Conservation (phyloP, 1,140 invertebrate species). For the Diachasma alloeum region DNA sequence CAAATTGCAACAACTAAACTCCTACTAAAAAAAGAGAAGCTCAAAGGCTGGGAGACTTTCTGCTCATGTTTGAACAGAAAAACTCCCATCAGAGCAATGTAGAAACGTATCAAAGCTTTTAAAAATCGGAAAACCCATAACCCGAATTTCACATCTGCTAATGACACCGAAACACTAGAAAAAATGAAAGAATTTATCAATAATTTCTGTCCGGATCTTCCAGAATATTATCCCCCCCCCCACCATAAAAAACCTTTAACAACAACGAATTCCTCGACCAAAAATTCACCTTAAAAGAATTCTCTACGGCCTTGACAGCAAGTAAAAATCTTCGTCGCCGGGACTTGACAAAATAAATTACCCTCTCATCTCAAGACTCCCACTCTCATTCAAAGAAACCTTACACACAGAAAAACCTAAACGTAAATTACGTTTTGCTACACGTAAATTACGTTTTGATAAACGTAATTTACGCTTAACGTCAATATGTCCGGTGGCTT, state of each 20-base stretch:
- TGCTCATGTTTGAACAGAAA: not conserved
- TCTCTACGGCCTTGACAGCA: not conserved
- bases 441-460: no score
- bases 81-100: not conserved
- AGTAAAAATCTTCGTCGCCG: not conserved
- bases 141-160: not conserved
- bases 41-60: not conserved
- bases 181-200: not conserved
- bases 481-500: no score
- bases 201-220: not conserved
- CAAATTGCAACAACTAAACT: not conserved
- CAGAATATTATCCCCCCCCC: not conserved
- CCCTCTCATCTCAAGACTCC: not conserved
- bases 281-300: not conserved
- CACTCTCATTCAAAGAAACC: conserved; percentile 6
- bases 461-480: no score
- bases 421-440: no score
- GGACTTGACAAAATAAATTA: conserved; percentile 16
- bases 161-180: not conserved
- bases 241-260: no score
- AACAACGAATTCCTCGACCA: not conserved
- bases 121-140: not conserved
- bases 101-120: not conserved
- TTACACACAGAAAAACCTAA: no score
- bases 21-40: not conserved